Base-by-base conservation (phyloP, 2,797 vertebrate species). In the Lagocephalus sceleratus region DNA sequence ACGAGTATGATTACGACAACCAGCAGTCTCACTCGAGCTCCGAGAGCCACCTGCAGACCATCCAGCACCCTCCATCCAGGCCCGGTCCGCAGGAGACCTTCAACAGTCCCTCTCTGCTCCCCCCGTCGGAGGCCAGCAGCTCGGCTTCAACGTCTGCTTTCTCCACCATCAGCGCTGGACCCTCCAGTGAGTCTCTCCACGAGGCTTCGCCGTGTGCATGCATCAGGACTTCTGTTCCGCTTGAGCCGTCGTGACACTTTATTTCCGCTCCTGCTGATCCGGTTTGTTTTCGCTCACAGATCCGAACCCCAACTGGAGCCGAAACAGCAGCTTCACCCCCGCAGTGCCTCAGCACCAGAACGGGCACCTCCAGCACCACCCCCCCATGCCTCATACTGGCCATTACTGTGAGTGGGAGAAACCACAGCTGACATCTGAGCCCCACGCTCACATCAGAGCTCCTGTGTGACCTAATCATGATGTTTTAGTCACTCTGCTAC, bases 361-460 rank as follows among this genome's bases (percentile, higher is more conserved):
- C 41, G 96, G 96, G 32, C 95, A 98, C 75, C 92, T 98, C 63
- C 95, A 97, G 77, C 96, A 98, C 85, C 96, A 98, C 51, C 94
- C 94, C 32, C 94, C 96, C 79, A 94, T 98, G 93, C 90, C 93
- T 64, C 94, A 97, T 79, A 91, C 95, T 20, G 94, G 94, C 56
- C 95, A 96, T 88, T 98, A 97, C 90, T 98, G 96, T 98, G 80
- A 94, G 95, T 87, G 16, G 19, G 59, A 11, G 7, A 32, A 51
- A 17, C 12, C 32, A 1, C 26, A 11, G 26, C 25, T 8, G 44
- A 43, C 14, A 5, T 20, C 14, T 20, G 14, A 45, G 17, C 20
- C 4, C 42, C 43, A 15, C 55, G 29, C 9, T 57, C 20, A 16
- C 8, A 25, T 47, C 19, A 2, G 1, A 5, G 5, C 29, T 32